Evolutionary conservation across 2,797 vertebrate genomes (phyloP).

Genomic region (Orientallactaga sibirica): DNA sequence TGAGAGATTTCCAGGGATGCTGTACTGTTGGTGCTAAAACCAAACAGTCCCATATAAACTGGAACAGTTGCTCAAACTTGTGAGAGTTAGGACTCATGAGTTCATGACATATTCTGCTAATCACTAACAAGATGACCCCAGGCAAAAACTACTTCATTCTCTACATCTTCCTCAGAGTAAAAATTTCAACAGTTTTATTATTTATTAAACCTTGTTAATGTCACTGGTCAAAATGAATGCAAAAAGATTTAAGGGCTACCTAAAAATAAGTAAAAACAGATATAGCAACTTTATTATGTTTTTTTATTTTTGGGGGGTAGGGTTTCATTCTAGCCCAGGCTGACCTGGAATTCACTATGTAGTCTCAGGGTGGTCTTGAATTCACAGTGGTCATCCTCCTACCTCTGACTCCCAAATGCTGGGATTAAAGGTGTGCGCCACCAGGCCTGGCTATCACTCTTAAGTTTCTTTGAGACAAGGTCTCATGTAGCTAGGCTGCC

Average conservation of each 20-base stretch:
- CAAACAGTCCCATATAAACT: neutral
- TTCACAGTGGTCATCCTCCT: too few species aligned
- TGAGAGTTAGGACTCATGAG: neutral
- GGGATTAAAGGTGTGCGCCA: too few species aligned
- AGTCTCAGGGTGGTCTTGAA: too few species aligned
- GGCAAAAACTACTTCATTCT: constrained; percentile 15
- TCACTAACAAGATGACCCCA: constrained; percentile 9
- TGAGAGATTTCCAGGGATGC: neutral
- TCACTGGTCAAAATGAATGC: constrained; percentile 27
- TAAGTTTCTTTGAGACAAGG: too few species aligned
- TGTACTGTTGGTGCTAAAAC: neutral
- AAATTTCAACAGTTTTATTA: constrained; percentile 44
- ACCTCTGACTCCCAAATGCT: too few species aligned
- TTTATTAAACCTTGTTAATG: neutral
- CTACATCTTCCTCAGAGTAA: constrained; percentile 9
- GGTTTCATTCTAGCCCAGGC: too few species aligned
- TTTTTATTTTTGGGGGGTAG: too few species aligned
- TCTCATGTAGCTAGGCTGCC: too few species aligned
- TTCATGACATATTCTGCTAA: neutral
- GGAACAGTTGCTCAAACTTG: neutral
- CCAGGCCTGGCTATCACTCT: too few species aligned
- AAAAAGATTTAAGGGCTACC: neutral
- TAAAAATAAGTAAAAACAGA: neutral
- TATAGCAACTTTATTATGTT: neutral
- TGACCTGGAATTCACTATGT: too few species aligned